These are phyloP conservation scores for Lepidurus couesii DNA, from an alignment of 1,140 invertebrate genomes.

Conservation along the genomic window DNA sequence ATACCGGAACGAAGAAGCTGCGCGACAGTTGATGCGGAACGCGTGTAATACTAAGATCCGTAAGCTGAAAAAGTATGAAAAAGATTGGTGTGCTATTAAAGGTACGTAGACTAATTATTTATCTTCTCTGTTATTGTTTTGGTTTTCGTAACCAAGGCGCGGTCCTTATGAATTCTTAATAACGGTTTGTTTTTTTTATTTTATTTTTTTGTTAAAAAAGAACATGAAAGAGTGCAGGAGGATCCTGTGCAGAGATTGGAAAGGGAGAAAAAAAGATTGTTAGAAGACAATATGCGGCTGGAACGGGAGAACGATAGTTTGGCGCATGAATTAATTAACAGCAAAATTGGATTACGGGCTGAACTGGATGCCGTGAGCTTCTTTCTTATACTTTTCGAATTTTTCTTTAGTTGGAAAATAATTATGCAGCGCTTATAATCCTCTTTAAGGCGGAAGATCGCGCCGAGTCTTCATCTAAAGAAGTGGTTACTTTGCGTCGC, in stretches of 20 bases:
- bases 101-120: slow-evolving; percentile 50
- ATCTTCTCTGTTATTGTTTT: slow-evolving; percentile 37
- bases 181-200: slow-evolving; percentile 24
- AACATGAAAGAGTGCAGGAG: slow-evolving; percentile 50
- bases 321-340: slow-evolving; percentile 56
- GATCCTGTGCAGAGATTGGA: slow-evolving; percentile 55
- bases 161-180: background rate
- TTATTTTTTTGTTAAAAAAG: background rate
- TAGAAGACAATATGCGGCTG: slow-evolving; percentile 51
- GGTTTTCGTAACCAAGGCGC: background rate
- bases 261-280: slow-evolving; percentile 53
- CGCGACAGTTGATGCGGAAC: slow-evolving; percentile 78
- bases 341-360: slow-evolving; percentile 52
- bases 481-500: slow-evolving; percentile 67
- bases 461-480: slow-evolving; percentile 69
- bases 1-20: slow-evolving; percentile 83
- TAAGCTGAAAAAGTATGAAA: slow-evolving; percentile 91
- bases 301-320: slow-evolving; percentile 62
- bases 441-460: slow-evolving; percentile 61
- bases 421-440: slow-evolving; percentile 33
- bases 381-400: slow-evolving; percentile 36
- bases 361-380: slow-evolving; percentile 51
- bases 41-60: slow-evolving; percentile 89
- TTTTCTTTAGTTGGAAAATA: background rate
- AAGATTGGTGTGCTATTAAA: slow-evolving; percentile 80